Evolutionary conservation across 2,797 vertebrate genomes (phyloP), one percentile per base, ranked within the genome.

Genomic region (Kryptopterus vitreolus): DNA sequence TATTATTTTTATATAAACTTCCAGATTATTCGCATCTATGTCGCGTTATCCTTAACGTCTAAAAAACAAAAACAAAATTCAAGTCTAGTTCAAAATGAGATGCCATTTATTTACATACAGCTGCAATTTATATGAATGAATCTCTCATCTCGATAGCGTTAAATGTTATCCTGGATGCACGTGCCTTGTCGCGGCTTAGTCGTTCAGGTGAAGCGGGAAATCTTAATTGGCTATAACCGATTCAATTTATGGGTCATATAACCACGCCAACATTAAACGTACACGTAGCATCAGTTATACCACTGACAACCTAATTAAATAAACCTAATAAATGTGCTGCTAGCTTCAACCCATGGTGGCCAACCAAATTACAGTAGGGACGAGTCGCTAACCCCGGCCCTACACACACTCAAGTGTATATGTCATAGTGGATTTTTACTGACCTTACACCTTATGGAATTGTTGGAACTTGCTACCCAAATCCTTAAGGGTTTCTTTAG

Each of bases 241-340:
- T 48, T 48, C 24, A 50, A 69, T 29, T 50, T 48, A 69, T 26
- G 46, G 46, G 24, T 29, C 24, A 50, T 69, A 48, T 48, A 26
- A 69, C 26, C 43, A 26, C 43, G n/a, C 66, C 46, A 50, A 3
- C 43, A 69, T 15, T 24, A 70, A 29, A 16, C 50, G 24, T 29
- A 69, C 16, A 29, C 20, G 26, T 70, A 50, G 1, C 24, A 52
- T 70, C 68, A 70, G 68, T 50, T 70, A 50, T 50, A 50, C 16
- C 38, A 29, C 26, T 52, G 68, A 52, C 46, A 50, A 70, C 24
- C 68, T 70, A 70, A 70, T 52, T 29, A 50, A 70, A 70, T 70
- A 52, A 50, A 70, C 68, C n/a, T 50, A 69, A 70, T 31, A 68
- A 20, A 52, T 52, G 46, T 50, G 46, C 26, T 70, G 66, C n/a